Evolutionary conservation across 2,113 vertebrate genomes (phyloP), one percentile per base, ranked within the genome.

Genomic region (Turnix velox): DNA sequence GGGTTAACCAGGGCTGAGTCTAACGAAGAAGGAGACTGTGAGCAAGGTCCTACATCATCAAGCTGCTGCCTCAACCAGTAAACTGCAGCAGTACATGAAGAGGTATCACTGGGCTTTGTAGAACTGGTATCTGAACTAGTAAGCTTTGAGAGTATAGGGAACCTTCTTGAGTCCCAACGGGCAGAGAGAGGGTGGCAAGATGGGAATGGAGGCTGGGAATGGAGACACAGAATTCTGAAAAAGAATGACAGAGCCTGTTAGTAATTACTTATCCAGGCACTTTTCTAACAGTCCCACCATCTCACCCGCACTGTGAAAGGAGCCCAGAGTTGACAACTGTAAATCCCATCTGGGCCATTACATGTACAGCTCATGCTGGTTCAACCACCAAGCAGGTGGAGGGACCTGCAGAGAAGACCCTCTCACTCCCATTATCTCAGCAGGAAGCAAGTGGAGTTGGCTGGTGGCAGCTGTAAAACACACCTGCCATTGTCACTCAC

Each of bases 301-400:
- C 42, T n/a, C 14, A 46, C 7, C 24, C 27, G 18, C 35, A 12
- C 12, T n/a, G 49, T 11, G 28, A 52, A 17, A 62, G 25, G 54
- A 49, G 25, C 33, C 33, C 33, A 63, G 42, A 54, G 68, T 39
- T 86, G 55, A 35, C 35, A 49, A 8, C 5, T 28, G 33, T 35
- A 69, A 73, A 43, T 48, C 33, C 40, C 62, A 73, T 42, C 11
- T 80, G 58, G 30, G 17, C 15, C 66, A 23, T 59, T 59, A 51
- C 14, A 37, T 1, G 1, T 10, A 45, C 37, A 39, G 43, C 22
- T 42, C 9, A 0, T 9, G 37, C n/a, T 8, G 7, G 27, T 28
- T 27, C 76, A 84, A 16, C 35, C n/a, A 14, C 25, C 24, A 76
- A 2, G 15, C 59, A 77, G 39, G n/a, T 7, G 16, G 46, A 83